Base-by-base conservation (phyloP, 2,888 invertebrate species). In the Bugula neritina region DNA sequence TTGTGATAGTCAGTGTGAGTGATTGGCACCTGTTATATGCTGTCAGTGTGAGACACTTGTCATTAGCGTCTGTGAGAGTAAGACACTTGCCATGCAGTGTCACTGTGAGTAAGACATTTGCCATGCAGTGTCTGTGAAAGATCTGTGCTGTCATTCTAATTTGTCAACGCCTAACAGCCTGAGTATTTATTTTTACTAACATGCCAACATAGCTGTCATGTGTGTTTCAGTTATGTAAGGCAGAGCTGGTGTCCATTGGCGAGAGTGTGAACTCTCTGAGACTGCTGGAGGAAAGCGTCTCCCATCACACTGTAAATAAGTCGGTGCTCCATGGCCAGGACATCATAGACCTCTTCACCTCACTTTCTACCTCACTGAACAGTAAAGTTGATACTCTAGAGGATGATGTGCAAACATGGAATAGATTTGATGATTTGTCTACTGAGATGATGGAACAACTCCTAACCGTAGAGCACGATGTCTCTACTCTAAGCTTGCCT, bases 391-490 rank as follows among this genome's bases (percentile, higher is more conserved):
- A 27, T 13, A 27, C 31, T 17, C 63, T 63, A 17, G 63, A 63
- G 31, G 29, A 2, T 31, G 63, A 63, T 63, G 34, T 63, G 31
- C 29, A 63, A 10, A 63, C 17, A 31, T 63, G 63, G 63, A 63
- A 25, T 27, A 27, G 31, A 13, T 63, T 63, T 63, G 63, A 63
- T 63, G 63, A 63, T 10, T 31, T 13, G 10, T 63, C 63, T 21
- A 3, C 63, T 63, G 63, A 63, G 10, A 25, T 63, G 31, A 63
- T 63, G 63, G 63, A 63, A 31, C 25, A 21, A 10, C 31, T 34
- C 31, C 63, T 63, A 13, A 31, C 63, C n/a, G n/a, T 63, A 21
- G 63, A 63, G 31, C 63, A 63, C 27, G 63, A 63, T 25, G 63
- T 63, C 34, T 27, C 63, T 10, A 10, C 63, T 31, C 31, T 63